Percentiles rank a stretch among this genome's conserved stretches.
These are phyloP conservation scores for Blennius ocellaris DNA, from an alignment of 2,113 vertebrate genomes.

Conservation along the genomic window DNA sequence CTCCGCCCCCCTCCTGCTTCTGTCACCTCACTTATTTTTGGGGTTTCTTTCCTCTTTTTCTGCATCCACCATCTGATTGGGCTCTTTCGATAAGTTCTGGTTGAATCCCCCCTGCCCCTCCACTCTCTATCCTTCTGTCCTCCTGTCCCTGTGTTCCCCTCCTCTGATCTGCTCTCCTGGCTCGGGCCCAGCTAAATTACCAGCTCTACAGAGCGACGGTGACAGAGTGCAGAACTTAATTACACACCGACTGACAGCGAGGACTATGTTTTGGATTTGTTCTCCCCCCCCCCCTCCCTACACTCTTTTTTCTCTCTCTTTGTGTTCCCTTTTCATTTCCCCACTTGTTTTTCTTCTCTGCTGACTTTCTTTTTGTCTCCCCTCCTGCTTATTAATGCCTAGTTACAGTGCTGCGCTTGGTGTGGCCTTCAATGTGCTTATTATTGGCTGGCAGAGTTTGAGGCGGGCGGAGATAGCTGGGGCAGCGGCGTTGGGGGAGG, in stretches of 20 bases:
- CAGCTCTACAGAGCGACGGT: slow-evolving; percentile 70
- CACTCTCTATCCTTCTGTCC: slow-evolving; percentile 11
- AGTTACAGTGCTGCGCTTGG: background rate
- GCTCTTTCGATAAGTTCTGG: slow-evolving; percentile 9
- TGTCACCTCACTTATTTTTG: background rate
- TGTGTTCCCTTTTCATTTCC: slow-evolving; percentile 32
- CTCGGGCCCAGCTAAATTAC: slow-evolving; percentile 76
- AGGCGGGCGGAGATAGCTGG: background rate
- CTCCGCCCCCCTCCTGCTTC: slow-evolving; percentile 11
- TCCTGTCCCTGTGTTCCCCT: slow-evolving; percentile 38
- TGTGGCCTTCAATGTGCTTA: slow-evolving; percentile 26
- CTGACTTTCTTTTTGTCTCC: slow-evolving; percentile 29
- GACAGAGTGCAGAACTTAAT: slow-evolving; percentile 80
- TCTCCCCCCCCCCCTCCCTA: background rate
- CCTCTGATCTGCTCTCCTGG: slow-evolving; percentile 67
- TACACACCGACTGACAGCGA: slow-evolving; percentile 76
- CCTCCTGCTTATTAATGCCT: slow-evolving; percentile 32
- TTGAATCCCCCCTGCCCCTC: background rate
- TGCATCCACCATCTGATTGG: background rate
- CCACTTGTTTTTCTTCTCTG: slow-evolving; percentile 13
- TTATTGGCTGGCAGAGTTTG: slow-evolving; percentile 20
- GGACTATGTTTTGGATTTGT: slow-evolving; percentile 55
- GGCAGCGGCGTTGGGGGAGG: background rate
- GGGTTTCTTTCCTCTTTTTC: background rate
- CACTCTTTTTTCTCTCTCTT: slow-evolving; percentile 5